These are phyloP conservation scores for Aphidoletes aphidimyza DNA, from an alignment of 2,888 invertebrate genomes.

Conservation along the genomic window DNA sequence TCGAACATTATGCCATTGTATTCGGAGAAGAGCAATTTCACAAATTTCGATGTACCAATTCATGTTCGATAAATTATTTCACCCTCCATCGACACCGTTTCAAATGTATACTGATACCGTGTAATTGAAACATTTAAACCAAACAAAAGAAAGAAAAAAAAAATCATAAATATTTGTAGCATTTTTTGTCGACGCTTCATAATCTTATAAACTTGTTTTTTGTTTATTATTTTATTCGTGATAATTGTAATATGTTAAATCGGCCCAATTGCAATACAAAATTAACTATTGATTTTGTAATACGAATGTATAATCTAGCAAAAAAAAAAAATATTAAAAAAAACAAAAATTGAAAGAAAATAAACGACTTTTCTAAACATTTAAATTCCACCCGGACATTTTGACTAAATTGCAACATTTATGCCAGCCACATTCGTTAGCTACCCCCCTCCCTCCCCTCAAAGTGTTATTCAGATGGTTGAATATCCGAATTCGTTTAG, in stretches of 20 bases:
- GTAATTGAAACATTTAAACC: neutral
- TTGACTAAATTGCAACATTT: no score
- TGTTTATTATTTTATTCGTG: constrained; percentile 13
- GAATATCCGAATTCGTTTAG: neutral
- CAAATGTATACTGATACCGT: no score
- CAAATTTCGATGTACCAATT: constrained; percentile 38
- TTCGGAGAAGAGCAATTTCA: constrained; percentile 42
- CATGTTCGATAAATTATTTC: neutral
- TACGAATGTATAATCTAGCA: no score
- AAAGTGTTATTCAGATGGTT: neutral
- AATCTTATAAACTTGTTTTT: neutral
- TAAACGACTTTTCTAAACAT: neutral
- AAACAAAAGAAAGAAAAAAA: no score
- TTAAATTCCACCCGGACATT: neutral
- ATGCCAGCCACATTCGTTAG: no score
- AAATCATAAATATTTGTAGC: neutral
- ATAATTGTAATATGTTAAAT: constrained; percentile 30
- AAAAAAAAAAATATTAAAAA: no score
- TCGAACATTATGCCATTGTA: neutral
- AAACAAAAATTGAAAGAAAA: no score
- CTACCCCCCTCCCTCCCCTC: no score
- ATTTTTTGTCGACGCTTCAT: neutral
- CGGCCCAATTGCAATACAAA: neutral
- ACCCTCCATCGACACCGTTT: no score
- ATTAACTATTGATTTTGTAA: neutral